Evolutionary conservation across 1,140 invertebrate species (phyloP), one percentile per base, ranked within the genome.

Genomic region (Matsumurasca onukii): DNA sequence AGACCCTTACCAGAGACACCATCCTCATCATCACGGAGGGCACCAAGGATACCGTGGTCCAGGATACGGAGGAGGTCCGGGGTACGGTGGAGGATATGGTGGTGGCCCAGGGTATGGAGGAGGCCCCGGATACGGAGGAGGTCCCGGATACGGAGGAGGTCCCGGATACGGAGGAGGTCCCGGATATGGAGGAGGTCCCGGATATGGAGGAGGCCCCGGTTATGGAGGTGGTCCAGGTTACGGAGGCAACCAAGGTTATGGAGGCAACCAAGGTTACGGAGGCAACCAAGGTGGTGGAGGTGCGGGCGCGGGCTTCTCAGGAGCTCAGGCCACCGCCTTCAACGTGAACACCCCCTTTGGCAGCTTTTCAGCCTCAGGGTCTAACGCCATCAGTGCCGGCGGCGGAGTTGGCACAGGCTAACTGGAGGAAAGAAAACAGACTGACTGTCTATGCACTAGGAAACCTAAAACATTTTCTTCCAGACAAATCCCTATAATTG

Each of bases 21-120:
- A 55, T 17, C 52, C 12, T 55, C 45, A 48, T 48, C 45, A 48
- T 48, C 45, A 48, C 13, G 45, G 45, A n/a, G 45, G 45, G 45
- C n/a, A 15, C 45, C 13, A n/a, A 15, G 45, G 45, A 13, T 29
- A 24, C 25, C 24, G 52, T 1, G 52, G 52, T 9, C 29, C 13
- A 27, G 52, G 52, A 17, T 24, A n/a, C 45, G 52, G 52, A 24
- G 5, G 25, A 2, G 12, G 12, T 25, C 52, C 45, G 13, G 13
- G n/a, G 13, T 13, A n/a, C 45, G 45, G 45, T 12, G 52, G 52
- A 9, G 52, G 52, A 1, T 55, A 27, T 55, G 52, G 52, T 2
- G 52, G n/a, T 51, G 49, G 49, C 49, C 25, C 20, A n/a, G 25
- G 25, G 20, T 24, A n/a, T 5, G 20, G 25, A 22, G 49, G 49